A percentile compares a stretch with the other conserved stretches of the same genome.
phyloP scores from a whole-genome alignment of 1,140 invertebrate genomes.

The Lethocerus indicus region DNA sequence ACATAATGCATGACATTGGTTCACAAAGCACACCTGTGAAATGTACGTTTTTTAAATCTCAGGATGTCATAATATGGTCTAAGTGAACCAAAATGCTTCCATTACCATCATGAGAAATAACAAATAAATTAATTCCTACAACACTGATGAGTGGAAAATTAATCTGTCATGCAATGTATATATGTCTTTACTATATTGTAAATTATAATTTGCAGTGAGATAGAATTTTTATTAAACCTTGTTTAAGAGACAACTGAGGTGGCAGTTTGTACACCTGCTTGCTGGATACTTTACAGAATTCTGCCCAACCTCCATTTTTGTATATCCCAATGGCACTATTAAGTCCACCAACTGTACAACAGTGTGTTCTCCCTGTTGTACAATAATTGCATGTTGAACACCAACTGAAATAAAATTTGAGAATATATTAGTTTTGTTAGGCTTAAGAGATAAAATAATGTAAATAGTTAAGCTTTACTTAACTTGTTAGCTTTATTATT shows the following conservation, averaged over 20 bases:
- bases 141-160: neutral
- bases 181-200: neutral
- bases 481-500: too few relatives aligned
- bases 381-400: conserved; percentile 41
- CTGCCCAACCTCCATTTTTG: conserved; percentile 45
- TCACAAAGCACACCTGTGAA: conserved; percentile 36
- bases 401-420: conserved; percentile 26
- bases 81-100: too few relatives aligned
- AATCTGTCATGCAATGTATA: neutral
- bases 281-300: conserved; percentile 37
- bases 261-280: conserved; percentile 36
- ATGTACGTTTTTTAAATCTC: too few relatives aligned
- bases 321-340: conserved; percentile 45
- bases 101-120: too few relatives aligned
- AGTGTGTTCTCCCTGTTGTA: conserved; percentile 38
- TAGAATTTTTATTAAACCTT: conserved; percentile 30
- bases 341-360: conserved; percentile 36
- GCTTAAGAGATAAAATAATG: too few relatives aligned
- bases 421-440: too few relatives aligned
- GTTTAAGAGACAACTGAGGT: conserved; percentile 29
- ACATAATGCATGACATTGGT: conserved; percentile 46
- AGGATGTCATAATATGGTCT: too few relatives aligned
- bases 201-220: too few relatives aligned
- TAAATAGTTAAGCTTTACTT: too few relatives aligned
- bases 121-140: too few relatives aligned